Percentiles rank a stretch among this genome's conserved stretches.
phyloP scores from a whole-genome alignment of 2,888 invertebrate genomes.

The Chaitophorus viminalis region DNA sequence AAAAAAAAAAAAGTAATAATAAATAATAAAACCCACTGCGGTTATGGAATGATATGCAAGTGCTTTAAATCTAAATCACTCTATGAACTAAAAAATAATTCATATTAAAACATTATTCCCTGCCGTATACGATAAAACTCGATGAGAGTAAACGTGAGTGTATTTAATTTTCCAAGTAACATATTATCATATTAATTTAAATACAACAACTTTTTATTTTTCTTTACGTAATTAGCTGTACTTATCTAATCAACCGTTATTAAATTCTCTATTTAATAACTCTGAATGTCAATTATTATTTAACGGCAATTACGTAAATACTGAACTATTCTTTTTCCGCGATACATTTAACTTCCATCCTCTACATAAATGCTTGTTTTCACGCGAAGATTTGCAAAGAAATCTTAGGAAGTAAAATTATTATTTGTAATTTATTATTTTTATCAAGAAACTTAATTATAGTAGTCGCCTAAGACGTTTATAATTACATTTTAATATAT shows the following conservation, averaged over 20 bases:
- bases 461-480: background rate
- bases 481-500: background rate
- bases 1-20: too few species aligned
- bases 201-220: background rate
- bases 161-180: too few species aligned
- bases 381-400: background rate
- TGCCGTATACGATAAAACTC: background rate
- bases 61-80: background rate
- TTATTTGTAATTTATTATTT: background rate
- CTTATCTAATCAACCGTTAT: background rate
- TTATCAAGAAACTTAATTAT: background rate
- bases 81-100: background rate
- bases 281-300: background rate
- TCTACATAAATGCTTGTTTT: background rate
- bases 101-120: background rate
- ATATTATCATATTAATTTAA: background rate
- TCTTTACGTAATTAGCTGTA: background rate
- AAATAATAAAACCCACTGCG: too few species aligned
- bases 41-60: too few species aligned
- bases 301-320: background rate
- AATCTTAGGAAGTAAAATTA: background rate
- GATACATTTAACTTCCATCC: background rate
- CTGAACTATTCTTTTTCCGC: background rate
- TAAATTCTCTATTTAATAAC: background rate
- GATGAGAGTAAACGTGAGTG: background rate